Evolutionary conservation across 2,113 vertebrate genomes (phyloP).

Genomic region (Thunnus maccoyii): DNA sequence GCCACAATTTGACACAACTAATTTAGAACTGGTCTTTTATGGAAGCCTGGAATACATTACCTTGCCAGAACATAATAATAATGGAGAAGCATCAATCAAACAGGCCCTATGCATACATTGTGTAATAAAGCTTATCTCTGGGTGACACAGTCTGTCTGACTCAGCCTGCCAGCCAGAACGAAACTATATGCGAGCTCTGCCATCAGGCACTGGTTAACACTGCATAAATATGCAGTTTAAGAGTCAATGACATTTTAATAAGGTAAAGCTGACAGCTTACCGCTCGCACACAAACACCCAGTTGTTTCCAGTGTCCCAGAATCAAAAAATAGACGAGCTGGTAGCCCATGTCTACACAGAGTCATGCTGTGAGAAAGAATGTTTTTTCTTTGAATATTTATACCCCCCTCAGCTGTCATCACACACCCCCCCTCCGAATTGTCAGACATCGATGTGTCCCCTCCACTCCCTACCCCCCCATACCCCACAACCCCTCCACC

Average conservation of each 20-base stretch:
- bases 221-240: constrained; percentile 85
- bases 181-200: constrained; percentile 65
- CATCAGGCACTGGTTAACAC: constrained; percentile 79
- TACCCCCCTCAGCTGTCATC: constrained; percentile 66
- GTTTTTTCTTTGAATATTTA: constrained; percentile 66
- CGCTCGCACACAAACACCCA: constrained; percentile 73
- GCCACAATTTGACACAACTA: constrained; percentile 82
- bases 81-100: constrained; percentile 85
- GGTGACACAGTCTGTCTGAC: constrained; percentile 82
- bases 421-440: constrained; percentile 56
- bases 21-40: constrained; percentile 81
- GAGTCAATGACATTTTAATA: constrained; percentile 87
- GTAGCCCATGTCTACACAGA: constrained; percentile 45
- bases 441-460: constrained; percentile 61
- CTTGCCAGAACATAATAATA: constrained; percentile 79
- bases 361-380: constrained; percentile 69
- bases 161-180: constrained; percentile 68
- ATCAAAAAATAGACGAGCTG: constrained; percentile 53
- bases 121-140: constrained; percentile 86
- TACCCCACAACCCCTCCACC: too few species aligned
- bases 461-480: neutral
- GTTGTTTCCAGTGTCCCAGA: constrained; percentile 67
- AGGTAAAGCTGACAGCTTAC: constrained; percentile 78
- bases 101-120: constrained; percentile 71
- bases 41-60: constrained; percentile 81